Base-by-base conservation (phyloP, 2,113 vertebrate genomes). In the Cyanoramphus novaezelandiae region DNA sequence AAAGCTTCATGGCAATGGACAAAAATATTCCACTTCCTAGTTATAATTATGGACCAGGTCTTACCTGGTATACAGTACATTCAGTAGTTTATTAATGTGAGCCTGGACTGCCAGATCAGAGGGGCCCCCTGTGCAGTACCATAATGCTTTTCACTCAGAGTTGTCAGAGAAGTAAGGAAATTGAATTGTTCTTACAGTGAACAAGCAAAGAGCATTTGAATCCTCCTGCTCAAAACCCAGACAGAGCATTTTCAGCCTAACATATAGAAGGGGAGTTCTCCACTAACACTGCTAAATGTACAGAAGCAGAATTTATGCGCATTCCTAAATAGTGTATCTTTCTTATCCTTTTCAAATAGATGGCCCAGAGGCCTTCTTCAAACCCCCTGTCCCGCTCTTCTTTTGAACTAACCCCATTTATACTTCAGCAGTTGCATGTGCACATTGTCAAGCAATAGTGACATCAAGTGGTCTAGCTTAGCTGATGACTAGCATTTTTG, bases 391-490 rank as follows among this genome's bases (percentile, higher is more conserved):
- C 86, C 86, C 1, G 0, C 50, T 84, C 60, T 89, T 79, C 68
- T 69, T 95, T 96, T 72, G 20, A 53, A 80, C 82, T 37, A 27
- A 49, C 33, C 50, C 37, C 43, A 41, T 63, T 86, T 78, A 31
- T 37, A 37, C 43, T 74, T 75, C n/a, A 13, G 19, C 55, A 31
- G 65, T 18, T 17, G 29, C 77, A 8, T 35, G 74, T 33, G 67
- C 85, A 19, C 74, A 92, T 95, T 86, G 92, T 95, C 96, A 93
- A 96, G 96, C 97, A 98, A 98, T 92, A 98, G 97, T 83, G 98
- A 98, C 98, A 98, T 94, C 98, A 95, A 96, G 97, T 93, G 97
- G 97, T 33, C n/a, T 74, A 43, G 52, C 16, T 60, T 37, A 74
- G 68, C 50, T 87, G 81, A 49, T 78, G 3, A 1, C 67, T 43